Evolutionary conservation across 1,140 invertebrate species (phyloP), one percentile per base, ranked within the genome.

Genomic region (Helicoverpa armigera): DNA sequence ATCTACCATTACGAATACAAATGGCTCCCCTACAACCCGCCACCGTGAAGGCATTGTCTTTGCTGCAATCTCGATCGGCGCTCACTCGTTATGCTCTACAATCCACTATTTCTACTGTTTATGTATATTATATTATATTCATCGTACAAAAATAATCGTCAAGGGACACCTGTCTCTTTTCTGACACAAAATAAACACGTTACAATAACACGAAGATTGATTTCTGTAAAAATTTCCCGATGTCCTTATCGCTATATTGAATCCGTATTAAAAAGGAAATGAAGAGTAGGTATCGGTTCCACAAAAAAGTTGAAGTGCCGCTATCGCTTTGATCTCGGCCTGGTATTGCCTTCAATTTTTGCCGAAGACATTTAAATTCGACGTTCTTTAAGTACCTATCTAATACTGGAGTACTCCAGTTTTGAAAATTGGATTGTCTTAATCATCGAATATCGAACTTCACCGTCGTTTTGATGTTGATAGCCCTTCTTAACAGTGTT

Each of bases 1-100:
- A 95, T 94, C 91, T 89, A 88, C 92, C 90, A 95, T 94, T 94
- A 92, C 92, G 90, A 90, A 94, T 94, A 94, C 92, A 93, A 95
- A 94, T 91, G 88, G 88, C 88, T 89, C 91, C 91, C 91, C 88
- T 86, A 87, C 82, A 78, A 56, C 60, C 85, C 84, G 81, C 83
- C 86, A 83, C 85, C 83, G 85, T 85, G 81, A 87, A 89, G 87
- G 89, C 89, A 94, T 91, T 91, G 91, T 94, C 88, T 93, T 89
- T 83, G 74, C 86, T 91, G 81, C 87, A 91, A 91, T 91, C 88
- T 85, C 76, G 88, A 88, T 91, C 84, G 85, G 61, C 58, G 79
- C 56, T 63, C 67, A 83, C 69, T 82, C 77, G 78, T 84, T 81
- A 81, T 69, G 79, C 83, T 81, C 54, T 69, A 80, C 72, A 61